phyloP scores from a whole-genome alignment of 1,140 invertebrate genomes.

The Coenobita brevimanus region DNA sequence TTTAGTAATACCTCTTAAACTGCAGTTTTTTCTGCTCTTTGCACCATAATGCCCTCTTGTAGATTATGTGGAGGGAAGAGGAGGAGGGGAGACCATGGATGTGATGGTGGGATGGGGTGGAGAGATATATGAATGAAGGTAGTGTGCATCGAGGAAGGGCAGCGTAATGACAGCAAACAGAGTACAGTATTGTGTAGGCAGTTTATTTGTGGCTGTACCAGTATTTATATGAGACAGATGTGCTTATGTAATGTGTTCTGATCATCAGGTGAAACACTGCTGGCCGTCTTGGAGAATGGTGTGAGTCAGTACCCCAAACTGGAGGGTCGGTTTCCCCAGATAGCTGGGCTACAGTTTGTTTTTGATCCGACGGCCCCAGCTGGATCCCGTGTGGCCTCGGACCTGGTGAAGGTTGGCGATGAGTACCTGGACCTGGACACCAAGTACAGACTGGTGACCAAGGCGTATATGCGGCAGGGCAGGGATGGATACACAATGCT shows the following conservation, averaged over 20 bases:
- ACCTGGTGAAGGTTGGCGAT: constrained; percentile 86
- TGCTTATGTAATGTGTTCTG: not conserved
- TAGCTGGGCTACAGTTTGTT: constrained; percentile 86
- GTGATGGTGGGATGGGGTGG: too few species aligned
- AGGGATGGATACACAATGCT: constrained; percentile 91
- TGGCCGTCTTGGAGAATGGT: constrained; percentile 86
- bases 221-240: too few species aligned
- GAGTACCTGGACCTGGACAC: constrained; percentile 84
- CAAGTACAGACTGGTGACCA: constrained; percentile 85
- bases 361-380: constrained; percentile 85
- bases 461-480: constrained; percentile 84
- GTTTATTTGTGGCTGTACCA: too few species aligned
- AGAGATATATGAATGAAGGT: too few species aligned
- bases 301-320: constrained; percentile 85
- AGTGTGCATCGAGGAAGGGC: too few species aligned
- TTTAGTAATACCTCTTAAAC: too few species aligned
- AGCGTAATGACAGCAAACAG: too few species aligned
- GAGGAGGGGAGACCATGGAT: too few species aligned
- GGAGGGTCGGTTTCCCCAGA: constrained; percentile 88
- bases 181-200: too few species aligned
- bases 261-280: constrained; percentile 78
- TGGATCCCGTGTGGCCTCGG: constrained; percentile 79
- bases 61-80: too few species aligned
- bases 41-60: too few species aligned
- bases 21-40: too few species aligned